A percentile compares a stretch with the other conserved stretches of the same genome.
Conservation (phyloP, 2,888 invertebrate genomes). For the Eubasilissa splendida region DNA sequence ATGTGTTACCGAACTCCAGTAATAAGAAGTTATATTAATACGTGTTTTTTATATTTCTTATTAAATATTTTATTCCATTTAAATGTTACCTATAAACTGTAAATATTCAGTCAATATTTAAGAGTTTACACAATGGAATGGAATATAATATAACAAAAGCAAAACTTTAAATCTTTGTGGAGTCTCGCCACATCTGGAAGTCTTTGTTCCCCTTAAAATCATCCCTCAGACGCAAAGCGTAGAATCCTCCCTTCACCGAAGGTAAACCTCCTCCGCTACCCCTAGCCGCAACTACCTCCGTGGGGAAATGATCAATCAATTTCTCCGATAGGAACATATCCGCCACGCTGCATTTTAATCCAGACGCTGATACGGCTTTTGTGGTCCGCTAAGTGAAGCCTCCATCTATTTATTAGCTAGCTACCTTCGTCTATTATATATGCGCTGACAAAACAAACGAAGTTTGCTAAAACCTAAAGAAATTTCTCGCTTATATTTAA, state of each 20-base stretch:
- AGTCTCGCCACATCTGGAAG: neutral
- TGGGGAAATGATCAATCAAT: conserved; percentile 53
- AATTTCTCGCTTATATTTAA: no score
- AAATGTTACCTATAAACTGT: no score
- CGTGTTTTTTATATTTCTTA: no score
- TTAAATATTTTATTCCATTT: no score
- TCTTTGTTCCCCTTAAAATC: conserved; percentile 30
- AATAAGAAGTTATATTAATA: no score
- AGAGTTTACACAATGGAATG: no score
- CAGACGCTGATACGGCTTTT: neutral
- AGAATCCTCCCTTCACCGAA: conserved; percentile 9
- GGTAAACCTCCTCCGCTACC: neutral
- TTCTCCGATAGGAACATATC: conserved; percentile 40
- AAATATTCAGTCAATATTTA: no score
- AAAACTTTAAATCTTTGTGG: conserved; percentile 6
- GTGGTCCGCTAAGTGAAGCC: neutral
- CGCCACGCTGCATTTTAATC: conserved; percentile 42
- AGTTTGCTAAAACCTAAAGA: no score
- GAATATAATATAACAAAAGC: no score
- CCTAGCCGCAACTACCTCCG: neutral
- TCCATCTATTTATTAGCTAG: conserved; percentile 13
- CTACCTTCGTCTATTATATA: neutral
- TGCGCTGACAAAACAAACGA: no score
- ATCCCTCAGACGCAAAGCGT: conserved; percentile 31
- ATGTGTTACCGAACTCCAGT: no score